Base-by-base conservation (phyloP, 2,797 vertebrate genomes). In the Varecia variegata region DNA sequence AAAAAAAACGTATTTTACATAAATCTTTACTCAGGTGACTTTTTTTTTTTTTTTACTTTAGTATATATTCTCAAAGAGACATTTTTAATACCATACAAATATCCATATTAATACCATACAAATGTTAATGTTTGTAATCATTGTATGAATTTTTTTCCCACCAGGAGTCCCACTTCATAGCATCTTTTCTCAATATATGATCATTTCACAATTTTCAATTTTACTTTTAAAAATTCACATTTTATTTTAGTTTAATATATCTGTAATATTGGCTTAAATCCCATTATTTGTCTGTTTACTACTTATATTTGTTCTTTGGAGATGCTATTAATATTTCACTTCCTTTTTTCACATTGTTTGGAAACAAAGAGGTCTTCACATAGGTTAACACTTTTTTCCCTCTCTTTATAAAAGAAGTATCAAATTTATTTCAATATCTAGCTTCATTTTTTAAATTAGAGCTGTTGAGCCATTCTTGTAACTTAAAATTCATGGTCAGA, bases 381-480 rank as follows among this genome's bases (percentile, higher is more conserved):
- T 8, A 77, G 2, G 35, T 20, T 10, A 77, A 32, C 0, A 11
- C 1, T 5, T 71, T n/a, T 58, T 74, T 60, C 40, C 52, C 12
- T 68, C 1, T 10, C 52, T 92, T 97, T 93, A 93, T 23, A 4
- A 85, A 95, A 95, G 98, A 98, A 95, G 94, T 97, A 98, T 89
- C 93, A 97, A 97, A 98, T 98, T 97, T 97, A 98, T 98, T 97
- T 95, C 62, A 5, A 71, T 65, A 68, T 21, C 25, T 82, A 84
- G 77, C 58, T 68, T 54, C 32, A 35, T 21, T 38, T 79, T 76
- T 27, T 58, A 79, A 79, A 38, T 62, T 62, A 32, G 27, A n/a
- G 20, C 20, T 62, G 35, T 79, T 38, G 76, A 3, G 15, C 50
- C 25, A 79, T 25, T 50, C 62, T 93, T 70, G 8, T 79, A 62